phyloP scores from a whole-genome alignment of 1,140 invertebrate species.

The Microvelia longipes region DNA sequence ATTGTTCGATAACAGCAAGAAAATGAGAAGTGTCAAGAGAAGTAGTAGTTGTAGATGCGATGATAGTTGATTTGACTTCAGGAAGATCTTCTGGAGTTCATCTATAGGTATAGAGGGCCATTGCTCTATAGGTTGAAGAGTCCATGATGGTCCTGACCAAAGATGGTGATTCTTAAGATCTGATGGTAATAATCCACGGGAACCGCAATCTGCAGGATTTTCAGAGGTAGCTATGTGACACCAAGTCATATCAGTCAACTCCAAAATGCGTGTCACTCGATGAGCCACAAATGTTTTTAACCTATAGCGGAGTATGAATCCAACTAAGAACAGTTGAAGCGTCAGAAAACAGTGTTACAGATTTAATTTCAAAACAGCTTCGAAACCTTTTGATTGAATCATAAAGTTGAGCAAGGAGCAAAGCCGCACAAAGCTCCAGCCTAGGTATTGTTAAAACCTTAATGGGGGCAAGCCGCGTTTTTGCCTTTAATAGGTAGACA shows the following conservation, averaged over 20 bases:
- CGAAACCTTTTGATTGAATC: background rate
- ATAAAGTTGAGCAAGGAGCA: background rate
- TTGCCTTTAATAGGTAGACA: background rate
- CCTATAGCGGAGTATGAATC: background rate
- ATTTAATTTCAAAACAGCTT: background rate
- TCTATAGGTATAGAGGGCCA: background rate
- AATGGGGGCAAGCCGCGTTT: background rate
- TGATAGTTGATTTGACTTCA: background rate
- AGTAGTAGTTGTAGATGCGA: too few species aligned
- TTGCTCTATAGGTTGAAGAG: background rate
- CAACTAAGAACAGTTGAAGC: background rate
- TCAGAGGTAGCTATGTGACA: background rate
- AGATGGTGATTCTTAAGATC: background rate
- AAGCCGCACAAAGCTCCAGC: background rate
- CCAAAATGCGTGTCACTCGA: background rate
- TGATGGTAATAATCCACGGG: background rate
- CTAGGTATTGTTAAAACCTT: background rate
- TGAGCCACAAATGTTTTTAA: background rate
- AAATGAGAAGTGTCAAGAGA: too few species aligned
- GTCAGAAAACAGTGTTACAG: background rate
- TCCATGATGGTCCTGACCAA: background rate
- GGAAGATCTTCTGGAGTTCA: background rate
- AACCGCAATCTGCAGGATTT: background rate
- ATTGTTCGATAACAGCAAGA: too few species aligned
- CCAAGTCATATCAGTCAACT: background rate